phyloP scores from a whole-genome alignment of 2,888 invertebrate genomes.

The Notocelia uddmanniana region DNA sequence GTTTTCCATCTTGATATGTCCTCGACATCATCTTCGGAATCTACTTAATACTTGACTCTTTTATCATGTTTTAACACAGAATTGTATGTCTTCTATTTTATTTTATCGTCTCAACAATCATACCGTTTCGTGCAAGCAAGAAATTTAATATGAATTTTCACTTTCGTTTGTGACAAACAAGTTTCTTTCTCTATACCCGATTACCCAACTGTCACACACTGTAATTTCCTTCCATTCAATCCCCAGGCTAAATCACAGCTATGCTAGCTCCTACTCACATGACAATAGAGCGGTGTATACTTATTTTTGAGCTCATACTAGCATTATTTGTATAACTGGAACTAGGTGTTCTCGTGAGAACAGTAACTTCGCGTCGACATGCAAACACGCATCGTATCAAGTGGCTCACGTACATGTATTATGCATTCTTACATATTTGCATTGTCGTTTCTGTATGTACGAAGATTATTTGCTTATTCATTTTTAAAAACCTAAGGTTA shows the following conservation, averaged over 20 bases:
- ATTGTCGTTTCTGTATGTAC: conserved; percentile 37
- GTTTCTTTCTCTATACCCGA: background rate
- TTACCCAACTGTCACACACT: conserved; percentile 5
- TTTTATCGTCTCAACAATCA: background rate
- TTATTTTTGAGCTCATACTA: background rate
- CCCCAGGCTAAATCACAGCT: too few relatives aligned
- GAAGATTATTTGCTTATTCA: conserved; percentile 36
- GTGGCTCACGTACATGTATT: conserved; percentile 47
- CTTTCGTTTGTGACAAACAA: background rate
- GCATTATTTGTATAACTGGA: conserved; percentile 54
- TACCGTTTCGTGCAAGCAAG: background rate
- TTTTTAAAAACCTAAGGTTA: conserved; percentile 23
- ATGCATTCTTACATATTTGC: conserved; percentile 49
- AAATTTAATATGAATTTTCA: background rate
- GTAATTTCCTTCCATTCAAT: conserved; percentile 9
- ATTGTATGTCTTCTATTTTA: background rate
- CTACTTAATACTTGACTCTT: background rate
- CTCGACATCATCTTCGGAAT: background rate
- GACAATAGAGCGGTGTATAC: conserved; percentile 3
- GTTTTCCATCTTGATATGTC: background rate
- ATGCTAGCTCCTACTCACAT: background rate
- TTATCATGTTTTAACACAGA: background rate
- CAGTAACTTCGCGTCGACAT: conserved; percentile 44
- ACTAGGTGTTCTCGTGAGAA: conserved; percentile 51
- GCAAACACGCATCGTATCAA: conserved; percentile 51